phyloP scores from a whole-genome alignment of 2,888 invertebrate genomes.

The Heliconius sara region DNA sequence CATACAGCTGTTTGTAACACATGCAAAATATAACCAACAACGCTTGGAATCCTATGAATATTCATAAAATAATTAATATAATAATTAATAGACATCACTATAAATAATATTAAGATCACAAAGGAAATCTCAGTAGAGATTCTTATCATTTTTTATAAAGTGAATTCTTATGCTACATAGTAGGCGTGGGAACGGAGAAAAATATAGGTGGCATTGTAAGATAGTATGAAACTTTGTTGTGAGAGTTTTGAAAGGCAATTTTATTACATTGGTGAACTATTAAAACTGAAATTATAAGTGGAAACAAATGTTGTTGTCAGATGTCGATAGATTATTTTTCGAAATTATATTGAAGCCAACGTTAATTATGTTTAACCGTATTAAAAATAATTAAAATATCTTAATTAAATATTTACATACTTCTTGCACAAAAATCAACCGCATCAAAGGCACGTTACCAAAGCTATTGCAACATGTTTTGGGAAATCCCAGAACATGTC shows the following conservation, averaged over 20 bases:
- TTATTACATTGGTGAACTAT: background rate
- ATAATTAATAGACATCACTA: background rate
- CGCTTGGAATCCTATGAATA: background rate
- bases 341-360: too few relatives aligned
- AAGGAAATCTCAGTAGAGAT: background rate
- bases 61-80: background rate
- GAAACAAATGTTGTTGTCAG: background rate
- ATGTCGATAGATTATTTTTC: background rate
- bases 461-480: too few relatives aligned
- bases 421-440: too few relatives aligned
- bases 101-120: background rate
- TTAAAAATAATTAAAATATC: too few relatives aligned
- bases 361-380: too few relatives aligned
- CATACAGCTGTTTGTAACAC: too few relatives aligned
- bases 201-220: background rate
- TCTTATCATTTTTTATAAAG: conserved; percentile 11
- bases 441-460: too few relatives aligned
- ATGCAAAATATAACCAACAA: too few relatives aligned
- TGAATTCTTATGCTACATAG: background rate
- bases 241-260: conserved; percentile 9
- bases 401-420: too few relatives aligned
- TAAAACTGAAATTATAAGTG: background rate
- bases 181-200: conserved; percentile 8
- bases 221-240: conserved; percentile 2
- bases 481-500: too few relatives aligned